A percentile compares a stretch with the other conserved stretches of the same genome.
Evolutionary conservation across 2,797 vertebrate species (phyloP).

Genomic region (Falco berigora): DNA sequence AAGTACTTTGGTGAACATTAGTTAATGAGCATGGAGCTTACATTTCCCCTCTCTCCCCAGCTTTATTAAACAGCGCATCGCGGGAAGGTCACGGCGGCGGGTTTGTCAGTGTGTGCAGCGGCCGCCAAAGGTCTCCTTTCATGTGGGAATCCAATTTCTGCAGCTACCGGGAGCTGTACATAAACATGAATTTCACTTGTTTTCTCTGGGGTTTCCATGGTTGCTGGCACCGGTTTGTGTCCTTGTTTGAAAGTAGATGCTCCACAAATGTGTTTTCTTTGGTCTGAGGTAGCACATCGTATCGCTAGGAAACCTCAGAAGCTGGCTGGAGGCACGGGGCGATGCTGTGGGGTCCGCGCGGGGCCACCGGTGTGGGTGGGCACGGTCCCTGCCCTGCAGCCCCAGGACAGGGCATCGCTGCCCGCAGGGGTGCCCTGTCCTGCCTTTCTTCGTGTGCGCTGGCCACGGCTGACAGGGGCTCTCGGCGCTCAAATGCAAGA

Average conservation of each 20-base stretch:
- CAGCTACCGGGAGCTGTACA: not conserved
- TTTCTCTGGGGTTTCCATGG: not conserved
- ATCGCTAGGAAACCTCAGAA: not conserved
- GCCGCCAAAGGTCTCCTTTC: not conserved
- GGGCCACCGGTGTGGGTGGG: not conserved
- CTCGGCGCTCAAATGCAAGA: not conserved
- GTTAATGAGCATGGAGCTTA: not conserved
- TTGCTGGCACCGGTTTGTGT: not conserved
- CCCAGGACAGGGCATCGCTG: not conserved
- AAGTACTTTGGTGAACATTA: not conserved
- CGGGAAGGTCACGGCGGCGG: not conserved
- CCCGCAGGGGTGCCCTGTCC: not conserved
- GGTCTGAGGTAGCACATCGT: not conserved
- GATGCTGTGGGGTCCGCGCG: rapidly evolving
- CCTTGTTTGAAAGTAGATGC: not conserved
- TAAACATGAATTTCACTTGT: not conserved
- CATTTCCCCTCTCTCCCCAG: not conserved
- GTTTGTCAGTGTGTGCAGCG: not conserved
- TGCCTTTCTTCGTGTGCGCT: rapidly evolving
- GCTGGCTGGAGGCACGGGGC: not conserved
- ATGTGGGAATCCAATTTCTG: not conserved
- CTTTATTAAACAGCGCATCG: not conserved
- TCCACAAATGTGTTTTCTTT: not conserved
- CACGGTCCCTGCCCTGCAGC: not conserved
- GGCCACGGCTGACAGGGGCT: too few relatives aligned